Evolutionary conservation across 2,797 vertebrate genomes (phyloP).

Genomic region (Galaxias olidus): DNA sequence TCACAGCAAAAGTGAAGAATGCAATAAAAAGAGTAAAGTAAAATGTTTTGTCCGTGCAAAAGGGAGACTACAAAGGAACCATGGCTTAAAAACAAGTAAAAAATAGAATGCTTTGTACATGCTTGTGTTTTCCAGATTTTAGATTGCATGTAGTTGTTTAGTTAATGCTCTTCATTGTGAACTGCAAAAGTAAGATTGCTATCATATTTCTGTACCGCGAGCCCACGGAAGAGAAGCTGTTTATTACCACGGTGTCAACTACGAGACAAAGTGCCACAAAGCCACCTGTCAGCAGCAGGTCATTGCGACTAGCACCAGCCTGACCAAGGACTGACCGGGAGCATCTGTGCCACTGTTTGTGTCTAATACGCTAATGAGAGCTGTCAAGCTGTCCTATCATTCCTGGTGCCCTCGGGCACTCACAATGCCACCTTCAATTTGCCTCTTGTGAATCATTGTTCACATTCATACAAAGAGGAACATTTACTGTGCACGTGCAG

Average conservation of each 20-base stretch:
- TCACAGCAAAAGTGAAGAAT: too few species aligned
- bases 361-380: constrained; percentile 77
- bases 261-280: constrained; percentile 71
- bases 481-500: constrained; percentile 33
- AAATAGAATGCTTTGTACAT: too few species aligned
- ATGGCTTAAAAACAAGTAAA: too few species aligned
- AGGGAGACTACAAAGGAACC: too few species aligned
- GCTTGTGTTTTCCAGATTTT: background rate
- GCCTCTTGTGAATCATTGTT: constrained; percentile 68
- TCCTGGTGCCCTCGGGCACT: constrained; percentile 60
- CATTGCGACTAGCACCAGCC: constrained; percentile 57
- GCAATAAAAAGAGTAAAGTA: too few species aligned
- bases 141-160: background rate
- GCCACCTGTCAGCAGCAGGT: constrained; percentile 75
- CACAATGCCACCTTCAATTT: constrained; percentile 74
- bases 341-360: constrained; percentile 75
- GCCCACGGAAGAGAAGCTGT: constrained; percentile 58
- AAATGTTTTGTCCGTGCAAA: too few species aligned
- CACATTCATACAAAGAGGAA: constrained; percentile 51
- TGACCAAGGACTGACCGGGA: constrained; percentile 72
- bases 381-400: constrained; percentile 73
- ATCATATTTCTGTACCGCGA: constrained; percentile 38
- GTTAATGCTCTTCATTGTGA: background rate
- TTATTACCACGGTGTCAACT: constrained; percentile 68
- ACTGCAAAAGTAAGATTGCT: background rate